A percentile compares a stretch with the other conserved stretches of the same genome.
phyloP scores from a whole-genome alignment of 2,797 vertebrate species.

The Ptychadena robeensis region DNA sequence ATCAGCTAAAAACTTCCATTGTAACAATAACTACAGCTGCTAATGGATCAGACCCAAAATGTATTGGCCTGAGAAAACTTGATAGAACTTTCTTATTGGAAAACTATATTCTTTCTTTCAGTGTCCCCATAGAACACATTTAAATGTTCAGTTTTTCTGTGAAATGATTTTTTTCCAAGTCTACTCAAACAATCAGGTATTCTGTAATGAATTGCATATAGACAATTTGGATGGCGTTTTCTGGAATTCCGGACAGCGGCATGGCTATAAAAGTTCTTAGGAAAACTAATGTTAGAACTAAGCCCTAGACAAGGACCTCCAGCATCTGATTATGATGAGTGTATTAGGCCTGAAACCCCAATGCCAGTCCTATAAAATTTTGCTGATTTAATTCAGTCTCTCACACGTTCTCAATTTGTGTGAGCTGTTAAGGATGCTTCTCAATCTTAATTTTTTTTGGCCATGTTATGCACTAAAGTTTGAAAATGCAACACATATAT shows the following conservation, averaged over 20 bases:
- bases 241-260: not conserved
- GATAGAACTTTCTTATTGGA: conserved; percentile 40
- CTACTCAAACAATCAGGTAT: not conserved
- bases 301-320: not conserved
- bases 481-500: too few relatives aligned
- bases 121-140: conserved; percentile 17
- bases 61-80: conserved; percentile 27
- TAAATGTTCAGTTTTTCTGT: not conserved
- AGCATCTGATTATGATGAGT: too few relatives aligned
- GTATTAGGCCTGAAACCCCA: too few relatives aligned
- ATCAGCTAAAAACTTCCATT: conserved; percentile 46
- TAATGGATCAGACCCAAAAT: conserved; percentile 55
- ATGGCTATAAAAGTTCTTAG: not conserved
- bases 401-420: too few relatives aligned
- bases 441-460: too few relatives aligned
- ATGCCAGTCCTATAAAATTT: too few relatives aligned
- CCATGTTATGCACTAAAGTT: too few relatives aligned
- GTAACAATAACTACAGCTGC: conserved; percentile 57
- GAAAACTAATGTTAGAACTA: not conserved
- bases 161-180: not conserved
- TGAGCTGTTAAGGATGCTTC: too few relatives aligned
- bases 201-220: not conserved
- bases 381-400: too few relatives aligned
- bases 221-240: not conserved
- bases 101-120: conserved; percentile 36